Evolutionary conservation across 2,113 vertebrate species (phyloP).

Genomic region (Melanotaenia duboulayi): DNA sequence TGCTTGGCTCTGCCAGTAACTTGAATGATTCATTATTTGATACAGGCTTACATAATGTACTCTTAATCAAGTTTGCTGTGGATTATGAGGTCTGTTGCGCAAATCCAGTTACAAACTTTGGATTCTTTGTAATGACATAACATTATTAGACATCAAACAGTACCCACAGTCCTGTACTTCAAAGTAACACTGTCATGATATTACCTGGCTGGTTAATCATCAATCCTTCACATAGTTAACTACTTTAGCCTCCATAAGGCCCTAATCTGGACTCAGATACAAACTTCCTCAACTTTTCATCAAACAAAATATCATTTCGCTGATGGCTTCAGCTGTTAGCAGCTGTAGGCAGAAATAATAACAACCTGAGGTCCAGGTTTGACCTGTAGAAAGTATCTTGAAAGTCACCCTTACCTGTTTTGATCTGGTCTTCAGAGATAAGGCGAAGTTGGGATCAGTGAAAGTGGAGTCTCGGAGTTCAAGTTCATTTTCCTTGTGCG

Average conservation of each 20-base stretch:
- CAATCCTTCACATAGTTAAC: not conserved
- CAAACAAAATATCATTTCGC: not conserved
- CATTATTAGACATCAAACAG: not conserved
- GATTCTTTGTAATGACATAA: not conserved
- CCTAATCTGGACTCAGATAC: not conserved
- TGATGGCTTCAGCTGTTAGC: not conserved
- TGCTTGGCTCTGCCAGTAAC: not conserved
- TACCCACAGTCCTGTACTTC: not conserved
- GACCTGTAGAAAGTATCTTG: not conserved
- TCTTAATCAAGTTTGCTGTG: not conserved
- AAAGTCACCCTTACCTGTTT: conserved; percentile 49
- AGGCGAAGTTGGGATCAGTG: conserved; percentile 48
- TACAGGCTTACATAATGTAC: too few relatives aligned
- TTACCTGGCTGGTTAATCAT: not conserved
- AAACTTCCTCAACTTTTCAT: not conserved
- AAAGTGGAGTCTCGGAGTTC: conserved; percentile 46
- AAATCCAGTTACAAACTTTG: not conserved
- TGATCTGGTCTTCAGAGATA: conserved; percentile 25
- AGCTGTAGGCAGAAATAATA: not conserved
- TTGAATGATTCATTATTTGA: not conserved
- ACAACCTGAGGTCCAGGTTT: not conserved
- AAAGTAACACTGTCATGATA: not conserved
- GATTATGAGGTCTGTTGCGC: not conserved
- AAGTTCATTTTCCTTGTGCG: conserved; percentile 62
- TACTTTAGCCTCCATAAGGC: not conserved